phyloP scores from a whole-genome alignment of 2,113 vertebrate genomes.

The Andinoacara biseriatus region DNA sequence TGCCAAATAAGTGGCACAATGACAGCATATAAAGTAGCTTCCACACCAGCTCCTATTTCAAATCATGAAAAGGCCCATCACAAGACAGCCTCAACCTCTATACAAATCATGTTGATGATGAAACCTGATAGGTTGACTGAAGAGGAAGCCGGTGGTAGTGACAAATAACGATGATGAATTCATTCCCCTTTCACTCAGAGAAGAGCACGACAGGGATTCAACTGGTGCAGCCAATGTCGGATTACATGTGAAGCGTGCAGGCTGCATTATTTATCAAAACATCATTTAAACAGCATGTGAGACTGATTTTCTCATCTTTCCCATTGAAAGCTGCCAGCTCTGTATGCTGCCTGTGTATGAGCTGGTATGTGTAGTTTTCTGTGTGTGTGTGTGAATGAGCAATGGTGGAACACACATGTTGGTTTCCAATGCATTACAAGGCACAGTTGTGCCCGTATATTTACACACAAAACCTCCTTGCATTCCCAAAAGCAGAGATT shows the following conservation, averaged over 20 bases:
- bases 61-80: slow-evolving; percentile 55
- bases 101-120: slow-evolving; percentile 65
- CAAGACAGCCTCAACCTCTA: slow-evolving; percentile 47
- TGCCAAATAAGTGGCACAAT: slow-evolving; percentile 41
- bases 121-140: slow-evolving; percentile 69
- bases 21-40: slow-evolving; percentile 50
- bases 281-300: slow-evolving; percentile 62
- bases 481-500: not conserved
- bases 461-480: not conserved
- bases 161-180: slow-evolving; percentile 70
- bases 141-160: slow-evolving; percentile 46
- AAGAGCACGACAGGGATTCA: slow-evolving; percentile 27
- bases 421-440: not conserved
- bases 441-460: not conserved
- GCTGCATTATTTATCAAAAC: slow-evolving; percentile 75
- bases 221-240: slow-evolving; percentile 51
- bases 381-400: slow-evolving; percentile 3
- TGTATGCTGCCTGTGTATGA: slow-evolving; percentile 13
- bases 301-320: slow-evolving; percentile 41
- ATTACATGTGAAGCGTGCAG: slow-evolving; percentile 58
- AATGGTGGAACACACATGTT: slow-evolving; percentile 5
- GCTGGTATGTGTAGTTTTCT: not conserved
- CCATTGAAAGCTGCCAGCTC: slow-evolving; percentile 22
- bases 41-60: slow-evolving; percentile 44
- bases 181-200: slow-evolving; percentile 49